phyloP scores from a whole-genome alignment of 1,140 invertebrate species.

The Drosophila arizonae region DNA sequence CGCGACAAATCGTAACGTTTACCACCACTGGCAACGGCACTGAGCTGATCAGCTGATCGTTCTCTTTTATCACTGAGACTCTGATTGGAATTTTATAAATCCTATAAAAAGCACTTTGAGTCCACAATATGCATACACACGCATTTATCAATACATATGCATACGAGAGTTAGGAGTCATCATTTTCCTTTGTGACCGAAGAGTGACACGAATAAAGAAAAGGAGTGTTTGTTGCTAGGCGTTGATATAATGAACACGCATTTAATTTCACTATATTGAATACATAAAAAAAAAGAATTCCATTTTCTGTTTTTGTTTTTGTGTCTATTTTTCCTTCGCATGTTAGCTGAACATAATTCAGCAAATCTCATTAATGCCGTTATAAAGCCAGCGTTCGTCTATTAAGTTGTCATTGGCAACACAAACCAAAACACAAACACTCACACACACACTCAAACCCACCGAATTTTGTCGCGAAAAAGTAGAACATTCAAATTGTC shows the following conservation, averaged over 20 bases:
- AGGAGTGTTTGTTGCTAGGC: conserved; percentile 44
- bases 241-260: conserved; percentile 33
- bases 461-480: conserved; percentile 34
- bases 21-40: conserved; percentile 47
- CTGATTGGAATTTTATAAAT: conserved; percentile 41
- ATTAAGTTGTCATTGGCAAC: conserved; percentile 55
- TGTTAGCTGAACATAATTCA: conserved; percentile 42
- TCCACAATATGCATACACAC: not conserved
- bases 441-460: conserved; percentile 1
- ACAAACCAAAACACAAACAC: conserved; percentile 2
- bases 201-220: conserved; percentile 15
- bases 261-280: conserved; percentile 3
- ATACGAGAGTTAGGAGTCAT: not conserved
- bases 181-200: conserved; percentile 9
- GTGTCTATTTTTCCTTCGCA: conserved; percentile 19
- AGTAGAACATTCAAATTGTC: conserved; percentile 70
- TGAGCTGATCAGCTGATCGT: conserved; percentile 56
- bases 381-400: conserved; percentile 37
- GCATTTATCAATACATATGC: not conserved
- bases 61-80: conserved; percentile 16
- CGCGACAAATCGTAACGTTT: conserved; percentile 16
- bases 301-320: conserved; percentile 10
- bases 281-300: conserved; percentile 21
- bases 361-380: conserved; percentile 48
- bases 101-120: conserved; percentile 20